Conservation (phyloP, 1,140 invertebrate species). For the Platorchestia sp. region DNA sequence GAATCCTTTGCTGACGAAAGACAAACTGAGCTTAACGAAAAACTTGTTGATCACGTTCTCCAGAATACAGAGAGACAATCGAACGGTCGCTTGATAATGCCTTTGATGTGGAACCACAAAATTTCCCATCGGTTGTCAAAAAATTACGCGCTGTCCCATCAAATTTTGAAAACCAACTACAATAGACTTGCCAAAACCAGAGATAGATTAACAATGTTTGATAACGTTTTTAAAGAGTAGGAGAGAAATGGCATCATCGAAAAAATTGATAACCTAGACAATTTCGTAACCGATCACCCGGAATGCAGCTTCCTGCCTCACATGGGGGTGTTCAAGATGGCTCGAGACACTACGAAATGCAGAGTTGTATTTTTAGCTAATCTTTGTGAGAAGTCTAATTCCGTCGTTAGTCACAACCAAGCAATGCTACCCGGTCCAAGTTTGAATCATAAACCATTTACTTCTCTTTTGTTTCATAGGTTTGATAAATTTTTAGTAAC, state of each 20-base stretch:
- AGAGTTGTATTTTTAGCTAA: constrained; percentile 55
- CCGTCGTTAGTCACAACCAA: constrained; percentile 37
- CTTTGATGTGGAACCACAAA: too few relatives aligned
- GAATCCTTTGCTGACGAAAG: too few relatives aligned
- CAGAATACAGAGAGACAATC: too few relatives aligned
- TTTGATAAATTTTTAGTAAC: constrained; percentile 33
- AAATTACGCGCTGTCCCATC: too few relatives aligned
- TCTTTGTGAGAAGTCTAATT: constrained; percentile 36
- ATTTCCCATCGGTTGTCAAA: too few relatives aligned
- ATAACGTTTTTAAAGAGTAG: constrained; percentile 27
- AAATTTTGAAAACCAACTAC: too few relatives aligned
- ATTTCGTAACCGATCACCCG: constrained; percentile 56
- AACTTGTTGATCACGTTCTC: too few relatives aligned
- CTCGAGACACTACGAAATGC: constrained; percentile 54
- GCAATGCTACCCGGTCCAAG: constrained; percentile 49
- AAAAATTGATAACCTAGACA: constrained; percentile 4
- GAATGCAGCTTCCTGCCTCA: constrained; percentile 57
- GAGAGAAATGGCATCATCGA: constrained; percentile 49
- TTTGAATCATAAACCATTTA: constrained; percentile 43
- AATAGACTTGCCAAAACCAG: neutral
- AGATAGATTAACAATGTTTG: neutral
- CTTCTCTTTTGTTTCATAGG: constrained; percentile 38
- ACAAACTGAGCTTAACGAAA: too few relatives aligned
- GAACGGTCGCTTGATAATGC: too few relatives aligned
- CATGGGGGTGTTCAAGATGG: constrained; percentile 38